These are phyloP conservation scores for Epirrita christyi DNA, from an alignment of 2,888 invertebrate species.

Conservation along the genomic window DNA sequence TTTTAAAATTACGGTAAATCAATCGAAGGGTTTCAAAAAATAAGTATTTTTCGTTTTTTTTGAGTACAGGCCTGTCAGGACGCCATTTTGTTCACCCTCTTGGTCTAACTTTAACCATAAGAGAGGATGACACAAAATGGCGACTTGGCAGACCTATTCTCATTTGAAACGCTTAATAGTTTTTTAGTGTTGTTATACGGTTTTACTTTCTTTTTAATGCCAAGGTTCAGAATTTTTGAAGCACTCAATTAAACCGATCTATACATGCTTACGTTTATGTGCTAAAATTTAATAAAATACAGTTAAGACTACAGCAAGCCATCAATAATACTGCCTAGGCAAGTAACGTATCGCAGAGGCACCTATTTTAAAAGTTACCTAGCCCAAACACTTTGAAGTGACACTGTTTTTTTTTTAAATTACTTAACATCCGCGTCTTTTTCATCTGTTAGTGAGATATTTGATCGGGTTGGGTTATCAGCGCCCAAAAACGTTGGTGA, in stretches of 20 bases:
- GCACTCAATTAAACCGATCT: conserved; percentile 1
- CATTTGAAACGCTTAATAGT: conserved; percentile 5
- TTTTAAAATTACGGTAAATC: conserved; percentile 23
- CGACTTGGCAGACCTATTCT: background rate
- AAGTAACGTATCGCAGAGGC: background rate
- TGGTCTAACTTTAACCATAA: background rate
- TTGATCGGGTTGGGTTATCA: too few relatives aligned
- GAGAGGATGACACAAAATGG: conserved; percentile 6
- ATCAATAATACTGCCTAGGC: background rate
- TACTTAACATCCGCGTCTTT: too few relatives aligned
- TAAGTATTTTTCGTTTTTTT: background rate
- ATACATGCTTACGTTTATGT: background rate
- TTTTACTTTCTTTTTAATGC: conserved; percentile 10
- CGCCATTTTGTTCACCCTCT: conserved; percentile 13
- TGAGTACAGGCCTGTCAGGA: background rate
- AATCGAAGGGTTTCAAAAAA: conserved; percentile 17
- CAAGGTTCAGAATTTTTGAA: background rate
- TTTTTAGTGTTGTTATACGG: conserved; percentile 12
- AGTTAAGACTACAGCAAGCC: background rate
- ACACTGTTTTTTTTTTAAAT: too few relatives aligned
- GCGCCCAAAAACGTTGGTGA: background rate
- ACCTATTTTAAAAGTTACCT: too few relatives aligned
- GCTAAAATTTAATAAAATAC: background rate
- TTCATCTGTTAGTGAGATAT: too few relatives aligned
- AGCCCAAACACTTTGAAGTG: too few relatives aligned